A percentile compares a stretch with the other conserved stretches of the same genome.
Conservation (phyloP, 2,113 vertebrate genomes). For the Periophthalmus modestus region DNA sequence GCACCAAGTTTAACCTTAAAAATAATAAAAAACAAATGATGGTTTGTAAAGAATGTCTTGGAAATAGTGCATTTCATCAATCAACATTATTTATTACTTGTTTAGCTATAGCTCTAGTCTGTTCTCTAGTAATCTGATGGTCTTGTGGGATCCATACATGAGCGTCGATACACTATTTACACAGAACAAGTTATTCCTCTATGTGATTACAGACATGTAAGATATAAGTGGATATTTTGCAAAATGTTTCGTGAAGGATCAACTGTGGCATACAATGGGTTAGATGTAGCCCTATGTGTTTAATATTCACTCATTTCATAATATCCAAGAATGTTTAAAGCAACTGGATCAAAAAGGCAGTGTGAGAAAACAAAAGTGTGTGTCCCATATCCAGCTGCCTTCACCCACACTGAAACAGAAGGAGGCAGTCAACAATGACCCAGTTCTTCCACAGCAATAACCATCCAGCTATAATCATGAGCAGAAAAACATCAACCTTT, state of each 20-base stretch:
- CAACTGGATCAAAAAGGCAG: neutral
- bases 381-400: conserved; percentile 36
- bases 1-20: neutral
- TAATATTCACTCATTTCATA: neutral
- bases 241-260: no score
- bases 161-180: no score
- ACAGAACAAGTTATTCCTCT: no score
- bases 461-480: conserved; percentile 40
- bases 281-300: no score
- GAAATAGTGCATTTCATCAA: neutral
- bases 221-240: no score
- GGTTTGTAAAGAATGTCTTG: no score
- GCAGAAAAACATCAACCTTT: conserved; percentile 26
- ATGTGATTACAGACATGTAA: no score
- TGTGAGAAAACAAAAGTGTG: neutral
- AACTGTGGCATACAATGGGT: no score
- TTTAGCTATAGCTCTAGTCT: no score
- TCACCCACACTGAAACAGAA: conserved; percentile 42
- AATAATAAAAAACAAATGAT: neutral
- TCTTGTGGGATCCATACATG: no score
- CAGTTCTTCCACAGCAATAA: conserved; percentile 35
- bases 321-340: neutral
- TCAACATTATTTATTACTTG: neutral
- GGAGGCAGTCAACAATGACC: conserved; percentile 51
- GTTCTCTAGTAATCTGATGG: no score